Evolutionary conservation across 2,113 vertebrate genomes (phyloP).

Genomic region (Pteropus alecto): DNA sequence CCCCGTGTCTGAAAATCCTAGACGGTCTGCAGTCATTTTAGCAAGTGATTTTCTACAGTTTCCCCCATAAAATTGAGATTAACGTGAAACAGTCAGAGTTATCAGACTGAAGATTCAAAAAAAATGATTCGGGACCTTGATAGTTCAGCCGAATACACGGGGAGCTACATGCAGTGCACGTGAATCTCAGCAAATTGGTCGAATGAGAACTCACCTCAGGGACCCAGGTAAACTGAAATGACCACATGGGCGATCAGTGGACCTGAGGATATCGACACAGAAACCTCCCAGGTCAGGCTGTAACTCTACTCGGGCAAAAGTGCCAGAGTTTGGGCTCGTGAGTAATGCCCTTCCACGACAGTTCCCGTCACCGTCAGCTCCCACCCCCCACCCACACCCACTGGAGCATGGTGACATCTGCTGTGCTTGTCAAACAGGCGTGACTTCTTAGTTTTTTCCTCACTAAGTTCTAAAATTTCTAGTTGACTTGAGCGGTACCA

Average conservation of each 20-base stretch:
- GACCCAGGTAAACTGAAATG: not conserved
- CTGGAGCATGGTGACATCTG: not conserved
- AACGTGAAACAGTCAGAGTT: not conserved
- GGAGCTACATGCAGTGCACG: not conserved
- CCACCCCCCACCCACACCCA: not conserved
- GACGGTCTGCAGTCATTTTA: not conserved
- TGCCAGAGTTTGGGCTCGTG: accelerated
- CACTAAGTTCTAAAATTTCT: not conserved
- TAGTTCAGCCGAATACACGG: not conserved
- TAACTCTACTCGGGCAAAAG: not conserved
- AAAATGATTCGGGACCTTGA: not conserved
- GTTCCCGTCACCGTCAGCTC: not conserved
- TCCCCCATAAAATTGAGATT: not conserved
- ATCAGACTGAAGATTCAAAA: not conserved
- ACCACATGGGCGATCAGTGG: not conserved
- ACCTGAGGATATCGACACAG: not conserved
- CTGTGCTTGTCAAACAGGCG: not conserved
- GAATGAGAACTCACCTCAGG: not conserved
- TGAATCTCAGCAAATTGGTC: not conserved
- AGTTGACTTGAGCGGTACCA: not conserved
- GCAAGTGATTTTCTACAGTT: not conserved
- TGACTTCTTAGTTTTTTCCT: not conserved
- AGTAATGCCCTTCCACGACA: not conserved
- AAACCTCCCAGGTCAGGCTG: not conserved
- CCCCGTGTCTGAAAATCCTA: not conserved